These are phyloP conservation scores for Stenolophus ochropezus DNA, from an alignment of 2,888 invertebrate species.

Conservation along the genomic window DNA sequence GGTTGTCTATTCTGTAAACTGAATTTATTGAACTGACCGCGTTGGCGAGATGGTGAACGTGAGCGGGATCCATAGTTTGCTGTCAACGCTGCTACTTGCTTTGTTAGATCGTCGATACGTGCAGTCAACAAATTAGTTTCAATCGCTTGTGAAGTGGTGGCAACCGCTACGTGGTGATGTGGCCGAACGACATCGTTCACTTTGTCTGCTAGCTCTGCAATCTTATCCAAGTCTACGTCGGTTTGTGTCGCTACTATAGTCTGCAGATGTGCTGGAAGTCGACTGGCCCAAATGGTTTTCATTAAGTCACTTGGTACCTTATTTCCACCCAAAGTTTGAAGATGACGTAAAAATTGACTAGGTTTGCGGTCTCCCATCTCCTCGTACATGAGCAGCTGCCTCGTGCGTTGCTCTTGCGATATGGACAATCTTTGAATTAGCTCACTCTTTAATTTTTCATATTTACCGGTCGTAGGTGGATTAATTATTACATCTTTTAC, in stretches of 20 bases:
- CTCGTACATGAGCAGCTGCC: background rate
- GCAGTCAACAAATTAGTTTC: too few species aligned
- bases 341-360: background rate
- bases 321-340: background rate
- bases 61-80: background rate
- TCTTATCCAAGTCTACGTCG: background rate
- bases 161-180: background rate
- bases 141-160: background rate
- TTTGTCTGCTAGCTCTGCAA: background rate
- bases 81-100: background rate
- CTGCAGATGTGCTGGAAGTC: too few species aligned
- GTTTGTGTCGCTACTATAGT: too few species aligned
- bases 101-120: background rate
- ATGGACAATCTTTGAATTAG: too few species aligned
- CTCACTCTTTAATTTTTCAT: too few species aligned
- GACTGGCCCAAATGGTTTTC: background rate
- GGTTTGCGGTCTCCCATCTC: slow-evolving; percentile 10
- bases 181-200: background rate
- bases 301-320: too few species aligned
- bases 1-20: too few species aligned
- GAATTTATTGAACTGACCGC: background rate
- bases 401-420: background rate
- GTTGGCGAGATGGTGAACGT: background rate
- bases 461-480: too few species aligned
- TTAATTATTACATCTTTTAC: too few species aligned